Base-by-base conservation (phyloP, 2,113 vertebrate genomes). In the Rhizomys pruinosus region DNA sequence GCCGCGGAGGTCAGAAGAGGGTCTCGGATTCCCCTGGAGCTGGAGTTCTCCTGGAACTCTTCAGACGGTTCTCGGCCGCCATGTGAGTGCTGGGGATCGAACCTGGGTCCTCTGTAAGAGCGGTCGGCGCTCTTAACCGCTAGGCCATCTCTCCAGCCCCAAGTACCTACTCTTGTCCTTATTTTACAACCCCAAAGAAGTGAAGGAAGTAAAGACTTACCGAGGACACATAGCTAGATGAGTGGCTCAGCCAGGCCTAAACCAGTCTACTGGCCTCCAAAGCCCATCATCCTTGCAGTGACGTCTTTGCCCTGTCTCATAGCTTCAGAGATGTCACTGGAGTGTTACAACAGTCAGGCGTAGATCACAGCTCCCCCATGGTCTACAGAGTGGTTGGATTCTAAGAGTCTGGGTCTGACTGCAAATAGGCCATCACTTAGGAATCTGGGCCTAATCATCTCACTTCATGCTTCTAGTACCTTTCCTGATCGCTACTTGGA, bases 181-280 rank as follows among this genome's bases (percentile, higher is more conserved):
- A 37, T 81, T 87, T 95, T 80, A 80, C 32, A 63, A 52, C 55
- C n/a, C 27, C 87, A 29, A 73, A 42, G 57, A 79, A 27, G 44
- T 12, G 34, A 66, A 66, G 42, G 55, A 66, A 27, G 44, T 27
- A n/a, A 55, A 73, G 23, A 42, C 16, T 71, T 12, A 2, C 6
- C 52, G 87, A 20, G n/a, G 39, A 73, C 82, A 79, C 59, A 79
- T 5, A 64, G 61, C 47, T 22, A 29, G 23, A 27, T 78, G 52
- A 86, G 63, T 5, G 13, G 23, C 37, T n/a, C 25, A 39, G 13
- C 1, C 25, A 66, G 23, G 11, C 72, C 59, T 7, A 42, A 88
- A 90, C 27, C 19, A 37, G 27, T 84, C 42, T 8, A 4, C 55
- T 61, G 73, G 64, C 57, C 47, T 92, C 16, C 34, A 27, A 85